Evolutionary conservation across 2,113 vertebrate species (phyloP).

Genomic region (Puma concolor): DNA sequence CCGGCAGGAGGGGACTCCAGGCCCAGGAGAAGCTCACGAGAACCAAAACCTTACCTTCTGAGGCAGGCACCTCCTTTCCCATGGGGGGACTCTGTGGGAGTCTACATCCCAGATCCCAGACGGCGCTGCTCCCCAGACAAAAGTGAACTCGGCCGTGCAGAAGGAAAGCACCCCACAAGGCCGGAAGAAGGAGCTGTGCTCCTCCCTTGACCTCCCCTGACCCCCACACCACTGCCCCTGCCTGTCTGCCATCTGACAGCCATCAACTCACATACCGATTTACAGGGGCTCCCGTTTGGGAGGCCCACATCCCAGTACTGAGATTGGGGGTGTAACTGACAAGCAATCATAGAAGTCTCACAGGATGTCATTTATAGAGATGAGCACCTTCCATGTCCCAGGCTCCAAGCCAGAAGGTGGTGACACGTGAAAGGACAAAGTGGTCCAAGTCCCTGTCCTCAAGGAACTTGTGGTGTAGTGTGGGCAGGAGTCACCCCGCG

Average conservation of each 20-base stretch:
- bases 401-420: not conserved
- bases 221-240: rapidly evolving
- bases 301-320: not conserved
- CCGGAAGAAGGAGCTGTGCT: rapidly evolving
- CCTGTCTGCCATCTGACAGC: not conserved
- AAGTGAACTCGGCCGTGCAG: not conserved
- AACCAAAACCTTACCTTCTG: conserved; percentile 69
- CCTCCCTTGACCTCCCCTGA: not conserved
- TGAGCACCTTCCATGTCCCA: not conserved
- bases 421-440: not conserved
- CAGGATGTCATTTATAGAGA: not conserved
- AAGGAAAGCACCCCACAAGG: not conserved
- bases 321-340: not conserved
- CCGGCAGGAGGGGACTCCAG: conserved; percentile 79
- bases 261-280: not conserved
- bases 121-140: not conserved
- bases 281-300: not conserved
- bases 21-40: conserved; percentile 53
- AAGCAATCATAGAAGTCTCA: not conserved
- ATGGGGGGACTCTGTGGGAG: not conserved
- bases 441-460: not conserved
- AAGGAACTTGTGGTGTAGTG: not conserved
- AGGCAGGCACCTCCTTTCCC: conserved; percentile 56
- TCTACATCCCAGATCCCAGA: not conserved
- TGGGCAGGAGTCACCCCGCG: rapidly evolving